Evolutionary conservation across 2,888 invertebrate species (phyloP), one percentile per base, ranked within the genome.

Genomic region (Scaptodrosophila latifasciaeformis): DNA sequence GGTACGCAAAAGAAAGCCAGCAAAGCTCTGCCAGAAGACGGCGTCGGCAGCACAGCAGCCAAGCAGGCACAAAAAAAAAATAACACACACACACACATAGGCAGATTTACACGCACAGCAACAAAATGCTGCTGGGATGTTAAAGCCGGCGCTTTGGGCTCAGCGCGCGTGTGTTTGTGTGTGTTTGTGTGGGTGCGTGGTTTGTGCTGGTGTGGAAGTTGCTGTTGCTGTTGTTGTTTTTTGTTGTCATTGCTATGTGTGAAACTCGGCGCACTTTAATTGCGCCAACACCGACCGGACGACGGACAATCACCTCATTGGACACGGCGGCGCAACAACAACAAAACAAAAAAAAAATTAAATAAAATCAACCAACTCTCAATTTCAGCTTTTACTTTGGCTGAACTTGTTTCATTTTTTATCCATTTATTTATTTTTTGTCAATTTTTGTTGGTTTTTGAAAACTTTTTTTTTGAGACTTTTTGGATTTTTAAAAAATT

Each of bases 351-450:
- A 37, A 37, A 37, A 40, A 49, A 30, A 62, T 12, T 15, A 34
- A 34, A 12, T 42, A 53, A 43, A 46, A 49, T 55, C 61, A 55
- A 79, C 76, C 77, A 72, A 72, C 72, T 72, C 81, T 72, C 81
- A 72, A 60, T 72, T 72, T 72, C 72, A 62, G 72, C 67, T 77
- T 77, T 72, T 80, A 70, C 78, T 77, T 66, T 65, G 71, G 57
- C 52, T 44, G 48, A 65, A 61, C 69, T 77, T 70, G 13, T 34
- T 34, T 34, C 10, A 2, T 30, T 30, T 30, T 30, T 30, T 30
- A n/a, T n/a, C 30, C 10, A 12, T 34, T 10, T 34, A 12, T 34
- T 13, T 34, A 34, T 10, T 34, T 34, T 34, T n/a, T n/a, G n/a
- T n/a, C n/a, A n/a, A n/a, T n/a, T n/a, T n/a, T 67, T 37, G 37